Evolutionary conservation across 2,888 invertebrate genomes (phyloP).

Genomic region (Venusia cambrica): DNA sequence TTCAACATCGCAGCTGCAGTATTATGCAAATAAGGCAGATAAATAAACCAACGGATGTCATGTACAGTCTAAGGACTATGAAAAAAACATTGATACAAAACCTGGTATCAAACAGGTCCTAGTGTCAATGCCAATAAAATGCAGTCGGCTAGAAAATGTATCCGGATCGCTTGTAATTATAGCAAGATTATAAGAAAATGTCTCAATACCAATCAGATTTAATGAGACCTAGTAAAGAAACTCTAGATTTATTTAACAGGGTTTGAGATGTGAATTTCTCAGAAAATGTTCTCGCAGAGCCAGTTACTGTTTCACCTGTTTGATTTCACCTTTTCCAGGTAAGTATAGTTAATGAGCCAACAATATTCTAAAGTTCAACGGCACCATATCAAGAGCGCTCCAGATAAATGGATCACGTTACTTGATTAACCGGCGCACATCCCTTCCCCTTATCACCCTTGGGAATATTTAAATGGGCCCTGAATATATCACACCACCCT

Average conservation of each 20-base stretch:
- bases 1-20: conserved; percentile 17
- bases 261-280: conserved; percentile 8
- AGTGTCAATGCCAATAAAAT: conserved; percentile 31
- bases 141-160: conserved; percentile 26
- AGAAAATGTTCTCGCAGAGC: neutral
- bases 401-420: conserved; percentile 80
- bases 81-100: conserved; percentile 25
- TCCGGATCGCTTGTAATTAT: conserved; percentile 27
- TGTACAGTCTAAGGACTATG: conserved; percentile 12
- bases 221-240: conserved; percentile 18
- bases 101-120: conserved; percentile 29
- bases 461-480: conserved; percentile 79
- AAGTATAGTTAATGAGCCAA: conserved; percentile 57
- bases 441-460: conserved; percentile 76
- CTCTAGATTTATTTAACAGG: conserved; percentile 14
- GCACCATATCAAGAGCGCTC: conserved; percentile 75
- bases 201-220: conserved; percentile 25
- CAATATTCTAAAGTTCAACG: conserved; percentile 74
- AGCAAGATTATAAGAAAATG: conserved; percentile 29
- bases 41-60: conserved; percentile 22
- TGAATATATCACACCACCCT: conserved; percentile 75
- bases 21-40: conserved; percentile 18
- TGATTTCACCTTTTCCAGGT: conserved; percentile 40
- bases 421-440: conserved; percentile 78
- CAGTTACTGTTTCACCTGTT: conserved; percentile 9